These are phyloP conservation scores for Cydia pomonella DNA, from an alignment of 1,140 invertebrate genomes.

Conservation along the genomic window DNA sequence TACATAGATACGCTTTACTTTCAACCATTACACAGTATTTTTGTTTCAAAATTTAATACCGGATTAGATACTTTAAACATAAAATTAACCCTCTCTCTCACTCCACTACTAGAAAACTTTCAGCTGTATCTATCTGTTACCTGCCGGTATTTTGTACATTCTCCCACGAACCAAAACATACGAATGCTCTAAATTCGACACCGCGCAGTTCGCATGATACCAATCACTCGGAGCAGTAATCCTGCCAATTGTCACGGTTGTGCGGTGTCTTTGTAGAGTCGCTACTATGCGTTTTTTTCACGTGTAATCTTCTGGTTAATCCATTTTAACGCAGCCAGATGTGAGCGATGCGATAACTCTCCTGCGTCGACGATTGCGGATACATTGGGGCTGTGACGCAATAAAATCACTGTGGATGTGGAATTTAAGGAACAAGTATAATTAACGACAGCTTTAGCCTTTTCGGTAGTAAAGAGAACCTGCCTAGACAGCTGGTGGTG, in stretches of 20 bases:
- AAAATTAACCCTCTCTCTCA: not conserved
- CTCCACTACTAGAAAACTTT: not conserved
- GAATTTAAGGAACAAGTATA: too few species aligned
- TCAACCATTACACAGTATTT: too few species aligned
- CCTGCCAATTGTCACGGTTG: slow-evolving; percentile 70
- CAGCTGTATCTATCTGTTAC: not conserved
- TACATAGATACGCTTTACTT: not conserved
- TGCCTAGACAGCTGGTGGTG: too few species aligned
- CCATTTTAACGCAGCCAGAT: slow-evolving; percentile 78
- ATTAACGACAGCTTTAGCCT: too few species aligned
- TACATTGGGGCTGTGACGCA: slow-evolving; percentile 29
- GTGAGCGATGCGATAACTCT: slow-evolving; percentile 51
- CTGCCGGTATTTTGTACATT: not conserved
- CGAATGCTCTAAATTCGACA: slow-evolving; percentile 38
- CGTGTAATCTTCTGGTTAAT: slow-evolving; percentile 76
- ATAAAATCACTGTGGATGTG: slow-evolving; percentile 6
- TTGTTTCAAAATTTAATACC: not conserved
- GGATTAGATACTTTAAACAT: not conserved
- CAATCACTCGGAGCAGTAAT: slow-evolving; percentile 52
- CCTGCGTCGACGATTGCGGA: slow-evolving; percentile 40
- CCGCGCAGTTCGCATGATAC: slow-evolving; percentile 36
- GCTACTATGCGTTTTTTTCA: slow-evolving; percentile 54
- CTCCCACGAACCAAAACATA: slow-evolving; percentile 26
- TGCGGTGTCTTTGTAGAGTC: slow-evolving; percentile 69
- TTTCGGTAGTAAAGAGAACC: too few species aligned